Evolutionary conservation across 2,888 invertebrate species (phyloP).

Genomic region (Plutella xylostella): DNA sequence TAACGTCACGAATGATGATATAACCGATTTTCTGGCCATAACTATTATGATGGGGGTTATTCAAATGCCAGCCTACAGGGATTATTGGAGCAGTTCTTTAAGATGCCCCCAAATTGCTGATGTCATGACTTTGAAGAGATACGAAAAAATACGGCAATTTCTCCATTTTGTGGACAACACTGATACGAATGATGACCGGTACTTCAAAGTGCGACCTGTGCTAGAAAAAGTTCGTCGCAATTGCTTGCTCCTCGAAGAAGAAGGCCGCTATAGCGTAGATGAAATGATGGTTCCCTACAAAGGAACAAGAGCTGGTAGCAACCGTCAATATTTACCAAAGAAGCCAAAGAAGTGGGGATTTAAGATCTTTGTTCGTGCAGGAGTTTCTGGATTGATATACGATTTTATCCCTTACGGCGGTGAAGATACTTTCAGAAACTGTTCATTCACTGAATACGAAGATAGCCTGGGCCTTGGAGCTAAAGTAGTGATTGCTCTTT

Average conservation of each 20-base stretch:
- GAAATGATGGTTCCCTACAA: constrained; percentile 34
- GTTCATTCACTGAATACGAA: constrained; percentile 17
- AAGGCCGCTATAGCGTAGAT: constrained; percentile 24
- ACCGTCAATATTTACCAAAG: constrained; percentile 25
- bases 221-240: constrained; percentile 6
- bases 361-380: constrained; percentile 23
- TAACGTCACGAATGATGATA: background rate
- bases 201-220: background rate
- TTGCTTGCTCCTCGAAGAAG: constrained; percentile 18
- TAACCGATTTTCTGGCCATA: background rate
- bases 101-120: background rate
- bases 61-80: background rate
- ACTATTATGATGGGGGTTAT: constrained; percentile 1
- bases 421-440: constrained; percentile 20
- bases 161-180: background rate
- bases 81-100: background rate
- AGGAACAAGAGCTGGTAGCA: constrained; percentile 25
- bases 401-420: constrained; percentile 25
- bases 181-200: background rate
- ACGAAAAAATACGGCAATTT: background rate
- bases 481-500: constrained; percentile 20
- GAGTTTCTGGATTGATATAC: constrained; percentile 21
- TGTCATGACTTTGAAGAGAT: background rate
- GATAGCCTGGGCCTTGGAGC: constrained; percentile 19
- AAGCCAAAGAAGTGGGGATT: constrained; percentile 27